Percentiles rank a stretch among this genome's conserved stretches.
These are phyloP conservation scores for Muscicapa adusta DNA, from an alignment of 2,113 vertebrate species.

Conservation along the genomic window DNA sequence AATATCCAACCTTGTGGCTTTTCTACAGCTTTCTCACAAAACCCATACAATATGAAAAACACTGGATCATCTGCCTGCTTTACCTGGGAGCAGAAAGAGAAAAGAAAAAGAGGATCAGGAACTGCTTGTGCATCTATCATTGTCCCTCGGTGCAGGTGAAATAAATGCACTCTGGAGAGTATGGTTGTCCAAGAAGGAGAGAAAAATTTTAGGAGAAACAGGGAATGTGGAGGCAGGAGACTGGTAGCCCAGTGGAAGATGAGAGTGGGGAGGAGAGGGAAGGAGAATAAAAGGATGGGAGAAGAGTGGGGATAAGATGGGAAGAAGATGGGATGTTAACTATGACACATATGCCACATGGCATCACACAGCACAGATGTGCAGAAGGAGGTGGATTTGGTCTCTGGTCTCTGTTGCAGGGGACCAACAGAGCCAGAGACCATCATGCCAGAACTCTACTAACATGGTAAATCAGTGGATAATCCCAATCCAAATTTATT, in stretches of 20 bases:
- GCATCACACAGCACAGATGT: neutral
- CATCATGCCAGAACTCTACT: neutral
- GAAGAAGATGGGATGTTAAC: neutral
- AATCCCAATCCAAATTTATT: neutral
- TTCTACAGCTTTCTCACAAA: neutral
- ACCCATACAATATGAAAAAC: neutral
- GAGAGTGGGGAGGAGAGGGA: neutral
- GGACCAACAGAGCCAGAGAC: neutral
- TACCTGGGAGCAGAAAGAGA: neutral
- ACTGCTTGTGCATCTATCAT: neutral
- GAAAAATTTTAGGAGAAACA: neutral
- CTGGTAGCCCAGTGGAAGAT: neutral
- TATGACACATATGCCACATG: rapidly evolving
- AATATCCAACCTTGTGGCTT: neutral
- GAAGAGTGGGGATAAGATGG: neutral
- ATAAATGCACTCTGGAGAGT: neutral
- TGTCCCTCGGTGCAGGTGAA: neutral
- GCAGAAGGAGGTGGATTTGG: neutral
- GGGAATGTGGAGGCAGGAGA: neutral
- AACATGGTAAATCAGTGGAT: neutral
- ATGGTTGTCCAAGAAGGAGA: neutral
- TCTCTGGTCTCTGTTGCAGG: neutral
- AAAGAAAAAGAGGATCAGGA: neutral
- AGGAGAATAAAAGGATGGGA: rapidly evolving
- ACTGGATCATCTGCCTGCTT: neutral